Conservation (phyloP, 2,113 vertebrate genomes). For the Fulica atra region DNA sequence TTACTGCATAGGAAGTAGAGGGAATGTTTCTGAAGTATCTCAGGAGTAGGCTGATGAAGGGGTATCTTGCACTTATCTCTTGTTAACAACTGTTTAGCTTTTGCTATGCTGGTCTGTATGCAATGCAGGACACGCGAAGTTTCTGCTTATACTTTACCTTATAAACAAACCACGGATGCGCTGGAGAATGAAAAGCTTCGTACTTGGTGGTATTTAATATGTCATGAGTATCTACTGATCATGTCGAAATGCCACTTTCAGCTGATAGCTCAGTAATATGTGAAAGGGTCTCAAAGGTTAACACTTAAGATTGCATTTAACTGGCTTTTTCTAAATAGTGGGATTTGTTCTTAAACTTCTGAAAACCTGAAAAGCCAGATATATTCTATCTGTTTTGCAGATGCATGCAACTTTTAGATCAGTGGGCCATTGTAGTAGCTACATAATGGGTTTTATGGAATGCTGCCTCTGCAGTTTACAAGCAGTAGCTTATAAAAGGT, state of each 20-base stretch:
- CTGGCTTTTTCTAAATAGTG: not conserved
- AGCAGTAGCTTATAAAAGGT: conserved; percentile 42
- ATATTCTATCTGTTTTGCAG: not conserved
- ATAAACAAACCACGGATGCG: not conserved
- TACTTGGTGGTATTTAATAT: not conserved
- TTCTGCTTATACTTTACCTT: not conserved
- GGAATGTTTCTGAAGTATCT: not conserved
- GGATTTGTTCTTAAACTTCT: not conserved
- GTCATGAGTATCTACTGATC: not conserved
- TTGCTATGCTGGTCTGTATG: not conserved
- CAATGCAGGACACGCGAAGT: not conserved
- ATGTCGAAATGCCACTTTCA: not conserved
- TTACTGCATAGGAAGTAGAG: not conserved
- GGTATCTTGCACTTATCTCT: not conserved
- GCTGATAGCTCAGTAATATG: not conserved
- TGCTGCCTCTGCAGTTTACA: conserved; percentile 51
- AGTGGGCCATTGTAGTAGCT: not conserved
- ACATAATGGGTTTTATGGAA: conserved; percentile 37
- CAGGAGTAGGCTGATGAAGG: not conserved
- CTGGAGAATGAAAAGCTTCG: not conserved
- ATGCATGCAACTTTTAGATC: conserved; percentile 14
- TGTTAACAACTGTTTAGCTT: not conserved
- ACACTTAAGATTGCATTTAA: not conserved
- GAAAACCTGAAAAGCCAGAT: conserved; percentile 22
- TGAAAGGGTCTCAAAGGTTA: conserved; percentile 20